These are phyloP conservation scores for Sitobion miscanthi DNA, from an alignment of 1,140 invertebrate genomes.

Conservation along the genomic window DNA sequence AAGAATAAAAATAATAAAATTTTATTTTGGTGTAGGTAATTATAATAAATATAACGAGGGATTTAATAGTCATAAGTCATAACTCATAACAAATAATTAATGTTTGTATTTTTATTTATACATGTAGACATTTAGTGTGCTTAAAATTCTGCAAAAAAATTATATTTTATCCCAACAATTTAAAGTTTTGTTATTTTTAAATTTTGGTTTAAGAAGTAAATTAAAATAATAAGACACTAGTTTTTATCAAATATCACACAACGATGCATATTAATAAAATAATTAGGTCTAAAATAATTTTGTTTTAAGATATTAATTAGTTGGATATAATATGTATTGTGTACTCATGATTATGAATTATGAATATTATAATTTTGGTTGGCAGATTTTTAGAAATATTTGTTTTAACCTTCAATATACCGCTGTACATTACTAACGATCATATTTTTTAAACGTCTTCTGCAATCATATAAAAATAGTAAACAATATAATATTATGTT, in stretches of 20 bases:
- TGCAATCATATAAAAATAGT: slow-evolving; percentile 4
- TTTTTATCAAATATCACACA: not conserved
- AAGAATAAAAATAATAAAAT: not conserved
- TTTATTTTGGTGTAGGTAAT: not conserved
- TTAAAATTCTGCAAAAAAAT: not conserved
- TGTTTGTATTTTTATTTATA: not conserved
- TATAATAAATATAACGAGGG: not conserved
- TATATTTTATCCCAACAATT: not conserved
- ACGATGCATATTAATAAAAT: not conserved
- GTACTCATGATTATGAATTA: not conserved
- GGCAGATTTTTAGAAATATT: not conserved
- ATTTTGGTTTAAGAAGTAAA: not conserved
- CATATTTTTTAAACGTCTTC: not conserved
- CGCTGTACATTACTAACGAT: not conserved
- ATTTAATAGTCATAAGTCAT: not conserved
- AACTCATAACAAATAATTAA: not conserved
- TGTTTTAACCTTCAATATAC: slow-evolving; percentile 19
- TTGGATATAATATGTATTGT: not conserved
- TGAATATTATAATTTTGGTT: not conserved
- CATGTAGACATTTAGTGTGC: not conserved
- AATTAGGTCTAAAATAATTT: not conserved
- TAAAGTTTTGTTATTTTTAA: not conserved
- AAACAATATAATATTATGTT: not conserved
- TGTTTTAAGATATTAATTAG: not conserved
- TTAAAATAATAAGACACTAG: not conserved